phyloP scores from a whole-genome alignment of 2,888 invertebrate species.

The Chironomus riparius region DNA sequence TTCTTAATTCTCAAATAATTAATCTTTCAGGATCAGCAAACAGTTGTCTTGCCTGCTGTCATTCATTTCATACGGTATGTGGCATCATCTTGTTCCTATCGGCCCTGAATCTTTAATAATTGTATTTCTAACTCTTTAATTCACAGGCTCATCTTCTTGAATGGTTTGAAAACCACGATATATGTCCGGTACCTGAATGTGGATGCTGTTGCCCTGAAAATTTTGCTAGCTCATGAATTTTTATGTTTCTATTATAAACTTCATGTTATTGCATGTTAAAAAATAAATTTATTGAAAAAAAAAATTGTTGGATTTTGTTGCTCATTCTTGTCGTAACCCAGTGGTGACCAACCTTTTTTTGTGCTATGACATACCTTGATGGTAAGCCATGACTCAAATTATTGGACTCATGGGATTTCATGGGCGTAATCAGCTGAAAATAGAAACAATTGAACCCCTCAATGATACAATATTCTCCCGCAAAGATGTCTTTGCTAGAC shows the following conservation, averaged over 20 bases:
- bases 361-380: too few species aligned
- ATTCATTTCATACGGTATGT: conserved; percentile 84
- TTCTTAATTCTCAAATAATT: too few species aligned
- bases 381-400: too few species aligned
- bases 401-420: too few species aligned
- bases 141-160: conserved; percentile 9
- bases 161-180: conserved; percentile 48
- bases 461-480: not conserved
- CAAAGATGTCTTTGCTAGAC: conserved; percentile 10
- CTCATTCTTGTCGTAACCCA: too few species aligned
- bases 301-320: too few species aligned
- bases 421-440: too few species aligned
- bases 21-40: conserved; percentile 51
- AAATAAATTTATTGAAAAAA: too few species aligned
- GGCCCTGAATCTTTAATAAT: conserved; percentile 52
- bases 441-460: too few species aligned
- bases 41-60: conserved; percentile 83
- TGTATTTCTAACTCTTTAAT: not conserved
- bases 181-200: conserved; percentile 52
- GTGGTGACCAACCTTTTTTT: too few species aligned
- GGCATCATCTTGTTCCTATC: conserved; percentile 52
- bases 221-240: not conserved
- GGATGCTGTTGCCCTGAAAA: not conserved
- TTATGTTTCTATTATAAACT: too few species aligned
- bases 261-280: too few species aligned